Evolutionary conservation across 1,140 invertebrate species (phyloP), one percentile per base, ranked within the genome.

Genomic region (Luehdorfia chinensis): DNA sequence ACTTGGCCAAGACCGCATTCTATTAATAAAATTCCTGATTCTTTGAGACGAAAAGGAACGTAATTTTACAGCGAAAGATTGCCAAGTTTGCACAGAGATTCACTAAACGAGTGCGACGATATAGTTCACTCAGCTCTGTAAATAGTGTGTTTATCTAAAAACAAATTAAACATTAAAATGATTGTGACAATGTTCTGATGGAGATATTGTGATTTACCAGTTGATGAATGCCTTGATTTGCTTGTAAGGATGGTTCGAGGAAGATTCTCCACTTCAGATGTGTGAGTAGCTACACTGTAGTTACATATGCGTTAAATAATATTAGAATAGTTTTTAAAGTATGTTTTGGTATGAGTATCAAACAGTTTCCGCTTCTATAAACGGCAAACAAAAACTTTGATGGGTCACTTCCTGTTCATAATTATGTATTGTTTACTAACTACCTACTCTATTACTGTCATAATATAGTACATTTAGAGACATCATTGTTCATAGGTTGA

Each of bases 221-320:
- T 39, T 18, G 39, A 36, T 8, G 21, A 14, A 14, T 30, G 39
- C 39, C 5, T 12, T 15, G 8, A 8, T 27, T 43, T 47, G 43
- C 37, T 51, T 47, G 48, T 45, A 23, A 69, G 50, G 55, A 85
- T 85, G 81, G 81, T 77, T 52, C 78, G 81, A 14, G 81, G 79
- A 47, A 76, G 78, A 65, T 81, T 74, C 52, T 84, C 78, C 46
- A 79, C 78, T 32, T 83, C 76, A 3, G 78, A 85, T 49, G 59
- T 83, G 78, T 85, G 52, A 85, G 78, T 83, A 37, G 9, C 9
- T 28, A 3, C 7, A 41, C 13, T 2, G 6, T 31, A 11, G 28
- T 27, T n/a, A n/a, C n/a, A n/a, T n/a, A n/a, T n/a, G n/a, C 23
- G 7, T 8, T 6, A n/a, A 27, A 27, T 27, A 21, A 21, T 21